Evolutionary conservation across 2,113 vertebrate species (phyloP).

Genomic region (Danionella cerebrum): DNA sequence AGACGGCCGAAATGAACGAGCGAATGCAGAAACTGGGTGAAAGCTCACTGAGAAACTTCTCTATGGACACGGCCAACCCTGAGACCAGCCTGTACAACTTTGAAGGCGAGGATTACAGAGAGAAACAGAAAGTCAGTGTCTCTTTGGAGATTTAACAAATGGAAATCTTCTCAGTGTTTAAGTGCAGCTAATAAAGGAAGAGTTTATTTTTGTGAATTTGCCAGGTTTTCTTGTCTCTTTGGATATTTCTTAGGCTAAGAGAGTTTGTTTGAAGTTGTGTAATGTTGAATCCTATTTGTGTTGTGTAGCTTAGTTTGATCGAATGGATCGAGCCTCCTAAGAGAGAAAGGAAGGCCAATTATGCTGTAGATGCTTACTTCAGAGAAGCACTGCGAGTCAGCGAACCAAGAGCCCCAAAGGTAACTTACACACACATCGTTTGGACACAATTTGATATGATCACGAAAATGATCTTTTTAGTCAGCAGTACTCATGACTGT

Average conservation of each 20-base stretch:
- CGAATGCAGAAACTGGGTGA: slow-evolving; percentile 81
- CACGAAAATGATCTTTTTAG: not conserved
- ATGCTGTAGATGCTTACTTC: slow-evolving; percentile 85
- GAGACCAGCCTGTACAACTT: slow-evolving; percentile 88
- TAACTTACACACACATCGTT: slow-evolving; percentile 37
- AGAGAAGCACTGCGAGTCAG: slow-evolving; percentile 81
- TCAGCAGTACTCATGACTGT: not conserved
- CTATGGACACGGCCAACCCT: slow-evolving; percentile 75
- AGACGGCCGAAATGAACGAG: slow-evolving; percentile 87
- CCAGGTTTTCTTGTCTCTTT: not conserved
- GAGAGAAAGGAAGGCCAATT: slow-evolving; percentile 83
- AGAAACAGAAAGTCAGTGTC: slow-evolving; percentile 78
- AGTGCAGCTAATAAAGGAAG: not conserved
- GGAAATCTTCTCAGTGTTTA: not conserved
- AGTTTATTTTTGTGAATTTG: not conserved
- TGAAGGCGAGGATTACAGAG: slow-evolving; percentile 86
- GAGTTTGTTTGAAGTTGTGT: not conserved
- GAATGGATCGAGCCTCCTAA: slow-evolving; percentile 89
- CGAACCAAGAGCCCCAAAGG: slow-evolving; percentile 80
- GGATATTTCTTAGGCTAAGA: not conserved
- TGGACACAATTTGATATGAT: not conserved
- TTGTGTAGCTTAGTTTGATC: slow-evolving; percentile 73
- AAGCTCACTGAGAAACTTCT: slow-evolving; percentile 77
- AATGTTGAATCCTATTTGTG: not conserved
- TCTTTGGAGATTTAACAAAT: not conserved